Percentiles rank a stretch among this genome's conserved stretches.
These are phyloP conservation scores for Muricea muricata DNA, from an alignment of 92 coral and sea anemone species.

Conservation along the genomic window DNA sequence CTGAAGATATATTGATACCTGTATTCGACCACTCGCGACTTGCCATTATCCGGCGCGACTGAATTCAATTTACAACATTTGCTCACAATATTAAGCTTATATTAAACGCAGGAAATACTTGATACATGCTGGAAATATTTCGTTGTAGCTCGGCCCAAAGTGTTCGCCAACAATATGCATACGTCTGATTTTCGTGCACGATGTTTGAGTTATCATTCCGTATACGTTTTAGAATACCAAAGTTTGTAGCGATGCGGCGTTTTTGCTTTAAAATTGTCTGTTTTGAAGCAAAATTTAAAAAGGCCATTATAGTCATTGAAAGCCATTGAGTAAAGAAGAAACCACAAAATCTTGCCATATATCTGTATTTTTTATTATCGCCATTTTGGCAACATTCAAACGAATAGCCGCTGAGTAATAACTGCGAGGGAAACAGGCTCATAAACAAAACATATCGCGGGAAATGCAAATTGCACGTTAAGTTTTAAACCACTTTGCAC, in stretches of 20 bases:
- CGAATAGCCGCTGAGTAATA: background rate
- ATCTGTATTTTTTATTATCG: background rate
- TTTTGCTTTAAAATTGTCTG: background rate
- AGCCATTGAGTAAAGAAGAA: background rate
- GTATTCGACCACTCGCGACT: background rate
- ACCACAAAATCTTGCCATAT: background rate
- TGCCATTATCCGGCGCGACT: background rate
- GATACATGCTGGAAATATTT: background rate
- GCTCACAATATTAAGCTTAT: background rate
- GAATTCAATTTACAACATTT: background rate
- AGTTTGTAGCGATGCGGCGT: background rate
- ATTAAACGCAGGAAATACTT: background rate
- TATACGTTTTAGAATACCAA: background rate
- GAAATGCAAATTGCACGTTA: constrained; percentile 9
- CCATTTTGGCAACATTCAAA: background rate
- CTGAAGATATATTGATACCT: background rate
- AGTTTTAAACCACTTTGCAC: background rate
- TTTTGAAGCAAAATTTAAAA: background rate
- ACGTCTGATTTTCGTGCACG: background rate
- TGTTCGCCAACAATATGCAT: background rate
- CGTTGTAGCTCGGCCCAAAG: background rate
- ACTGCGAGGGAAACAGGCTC: constrained; percentile 17
- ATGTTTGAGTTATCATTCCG: background rate
- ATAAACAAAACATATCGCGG: background rate
- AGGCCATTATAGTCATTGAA: background rate